Evolutionary conservation across 2,797 vertebrate genomes (phyloP).

Genomic region (Ctenopoma kingsleyae): DNA sequence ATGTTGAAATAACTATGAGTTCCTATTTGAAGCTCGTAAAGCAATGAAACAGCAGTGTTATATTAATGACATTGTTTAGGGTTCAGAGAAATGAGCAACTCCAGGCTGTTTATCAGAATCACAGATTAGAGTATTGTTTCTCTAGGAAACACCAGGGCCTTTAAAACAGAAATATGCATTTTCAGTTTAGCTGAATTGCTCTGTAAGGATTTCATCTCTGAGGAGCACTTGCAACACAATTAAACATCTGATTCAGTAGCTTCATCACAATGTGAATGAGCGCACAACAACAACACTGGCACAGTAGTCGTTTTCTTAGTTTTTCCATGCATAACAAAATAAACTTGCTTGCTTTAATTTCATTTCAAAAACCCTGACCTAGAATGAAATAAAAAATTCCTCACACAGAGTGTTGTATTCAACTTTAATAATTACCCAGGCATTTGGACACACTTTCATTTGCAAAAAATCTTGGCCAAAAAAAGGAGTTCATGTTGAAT

Average conservation of each 20-base stretch:
- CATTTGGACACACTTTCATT: slow-evolving; percentile 16
- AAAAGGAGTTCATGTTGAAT: neutral
- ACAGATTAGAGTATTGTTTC: slow-evolving; percentile 35
- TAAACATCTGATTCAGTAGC: slow-evolving; percentile 40
- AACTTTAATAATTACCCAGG: slow-evolving; percentile 10
- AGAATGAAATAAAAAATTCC: neutral
- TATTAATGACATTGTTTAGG: slow-evolving; percentile 33
- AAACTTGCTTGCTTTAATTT: slow-evolving; percentile 25
- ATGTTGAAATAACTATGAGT: slow-evolving; percentile 2
- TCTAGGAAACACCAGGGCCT: slow-evolving; percentile 20
- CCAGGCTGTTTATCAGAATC: slow-evolving; percentile 41
- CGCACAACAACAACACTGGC: neutral
- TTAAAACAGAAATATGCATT: slow-evolving; percentile 31
- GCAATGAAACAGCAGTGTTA: slow-evolving; percentile 3
- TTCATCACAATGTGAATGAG: slow-evolving; percentile 34
- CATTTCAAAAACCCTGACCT: slow-evolving; percentile 37
- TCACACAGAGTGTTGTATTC: slow-evolving; percentile 6
- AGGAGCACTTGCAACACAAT: slow-evolving; percentile 43
- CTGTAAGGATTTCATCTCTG: slow-evolving; percentile 36
- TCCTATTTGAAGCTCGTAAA: slow-evolving; percentile 19
- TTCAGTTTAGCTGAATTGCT: slow-evolving; percentile 14
- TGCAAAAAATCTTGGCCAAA: slow-evolving; percentile 26
- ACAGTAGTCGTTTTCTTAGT: slow-evolving; percentile 3
- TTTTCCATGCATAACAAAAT: slow-evolving; percentile 15
- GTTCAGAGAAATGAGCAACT: slow-evolving; percentile 15